phyloP scores from a whole-genome alignment of 2,888 invertebrate species.

The Drosophila mayaguana region DNA sequence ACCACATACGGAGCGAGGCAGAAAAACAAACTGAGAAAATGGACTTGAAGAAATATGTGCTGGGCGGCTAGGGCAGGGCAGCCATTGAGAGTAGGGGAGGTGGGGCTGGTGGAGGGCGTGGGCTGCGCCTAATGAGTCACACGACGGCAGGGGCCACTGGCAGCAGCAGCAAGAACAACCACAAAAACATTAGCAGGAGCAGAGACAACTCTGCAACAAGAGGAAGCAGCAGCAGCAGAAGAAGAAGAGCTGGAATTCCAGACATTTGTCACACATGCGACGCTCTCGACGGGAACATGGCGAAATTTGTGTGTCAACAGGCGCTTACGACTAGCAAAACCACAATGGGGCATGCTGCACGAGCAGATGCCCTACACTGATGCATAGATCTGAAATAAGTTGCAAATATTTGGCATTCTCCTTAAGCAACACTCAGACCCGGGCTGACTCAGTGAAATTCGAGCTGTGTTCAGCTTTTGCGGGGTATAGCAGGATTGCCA shows the following conservation, averaged over 20 bases:
- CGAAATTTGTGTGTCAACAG: conserved; percentile 74
- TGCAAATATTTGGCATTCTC: too few species aligned
- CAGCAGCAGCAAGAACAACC: conserved; percentile 1
- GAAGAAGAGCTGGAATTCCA: conserved; percentile 37
- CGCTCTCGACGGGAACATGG: conserved; percentile 66
- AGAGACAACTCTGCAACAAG: neutral
- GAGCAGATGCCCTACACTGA: neutral
- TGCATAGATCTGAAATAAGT: neutral
- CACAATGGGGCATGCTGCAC: neutral
- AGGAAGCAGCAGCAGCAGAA: neutral
- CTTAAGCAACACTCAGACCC: too few species aligned
- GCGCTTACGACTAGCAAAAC: conserved; percentile 51
- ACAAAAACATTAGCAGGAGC: neutral
- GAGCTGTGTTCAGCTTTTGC: neutral
- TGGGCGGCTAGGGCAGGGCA: neutral
- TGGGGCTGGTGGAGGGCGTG: neutral
- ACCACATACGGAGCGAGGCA: conserved; percentile 11
- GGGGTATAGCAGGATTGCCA: neutral
- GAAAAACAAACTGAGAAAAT: conserved; percentile 17
- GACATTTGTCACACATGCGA: conserved; percentile 79
- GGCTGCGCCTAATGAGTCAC: conserved; percentile 68
- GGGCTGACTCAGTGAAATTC: too few species aligned
- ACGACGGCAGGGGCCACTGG: conserved; percentile 41
- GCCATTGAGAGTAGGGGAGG: too few species aligned
- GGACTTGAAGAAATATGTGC: conserved; percentile 44